Conservation (phyloP, 2,888 invertebrate genomes). For the Rutpela maculata region DNA sequence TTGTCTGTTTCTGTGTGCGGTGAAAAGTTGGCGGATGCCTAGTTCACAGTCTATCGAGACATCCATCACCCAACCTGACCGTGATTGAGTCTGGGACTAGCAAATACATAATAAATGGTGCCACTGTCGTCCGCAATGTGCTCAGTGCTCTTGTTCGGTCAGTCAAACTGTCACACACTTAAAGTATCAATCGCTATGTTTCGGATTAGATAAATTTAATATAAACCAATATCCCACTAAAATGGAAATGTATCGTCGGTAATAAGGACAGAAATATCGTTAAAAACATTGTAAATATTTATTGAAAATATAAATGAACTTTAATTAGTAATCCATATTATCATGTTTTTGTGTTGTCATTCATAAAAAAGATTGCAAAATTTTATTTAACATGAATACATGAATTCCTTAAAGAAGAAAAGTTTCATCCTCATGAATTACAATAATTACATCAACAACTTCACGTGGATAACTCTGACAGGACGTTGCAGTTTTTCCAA, state of each 20-base stretch:
- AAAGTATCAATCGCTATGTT: conserved; percentile 26
- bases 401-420: too few relatives aligned
- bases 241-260: background rate
- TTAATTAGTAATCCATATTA: too few relatives aligned
- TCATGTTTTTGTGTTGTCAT: too few relatives aligned
- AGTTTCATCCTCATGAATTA: too few relatives aligned
- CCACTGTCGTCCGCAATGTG: conserved; percentile 45
- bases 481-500: too few relatives aligned
- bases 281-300: background rate
- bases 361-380: too few relatives aligned
- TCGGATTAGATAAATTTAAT: background rate
- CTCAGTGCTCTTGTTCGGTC: conserved; percentile 54
- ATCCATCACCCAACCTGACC: conserved; percentile 64
- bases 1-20: conserved; percentile 48
- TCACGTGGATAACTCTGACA: too few relatives aligned
- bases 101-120: conserved; percentile 51
- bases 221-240: background rate
- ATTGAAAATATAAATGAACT: too few relatives aligned
- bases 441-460: too few relatives aligned
- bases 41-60: conserved; percentile 57
- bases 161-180: conserved; percentile 55
- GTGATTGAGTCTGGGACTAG: conserved; percentile 66
- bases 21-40: conserved; percentile 41
- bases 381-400: too few relatives aligned
- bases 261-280: background rate